Evolutionary conservation across 2,888 invertebrate species (phyloP).

Genomic region (Sarcophaga rosellei): DNA sequence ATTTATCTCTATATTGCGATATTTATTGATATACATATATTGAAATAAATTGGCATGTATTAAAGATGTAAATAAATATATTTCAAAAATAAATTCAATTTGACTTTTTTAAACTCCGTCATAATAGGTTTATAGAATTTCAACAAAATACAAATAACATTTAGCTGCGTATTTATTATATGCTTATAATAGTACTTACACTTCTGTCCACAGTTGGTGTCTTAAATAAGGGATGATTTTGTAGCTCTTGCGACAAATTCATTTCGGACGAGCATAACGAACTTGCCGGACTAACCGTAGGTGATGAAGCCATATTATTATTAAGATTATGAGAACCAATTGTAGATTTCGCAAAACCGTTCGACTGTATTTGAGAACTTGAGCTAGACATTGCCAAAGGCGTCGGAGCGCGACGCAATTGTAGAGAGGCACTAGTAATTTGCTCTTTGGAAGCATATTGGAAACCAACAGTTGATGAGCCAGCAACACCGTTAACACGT

Average conservation of each 20-base stretch:
- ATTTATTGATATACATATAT: neutral
- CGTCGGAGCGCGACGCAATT: constrained; percentile 70
- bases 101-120: constrained; percentile 16
- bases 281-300: constrained; percentile 80
- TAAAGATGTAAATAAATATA: neutral
- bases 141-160: constrained; percentile 54
- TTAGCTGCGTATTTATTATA: neutral
- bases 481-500: constrained; percentile 73
- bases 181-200: constrained; percentile 82
- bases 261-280: constrained; percentile 81
- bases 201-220: constrained; percentile 85
- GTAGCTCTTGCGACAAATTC: constrained; percentile 84
- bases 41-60: neutral
- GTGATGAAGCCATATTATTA: constrained; percentile 79
- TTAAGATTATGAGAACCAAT: constrained; percentile 73
- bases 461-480: constrained; percentile 64
- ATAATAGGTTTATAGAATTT: constrained; percentile 18
- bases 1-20: neutral
- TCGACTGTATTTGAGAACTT: constrained; percentile 78
- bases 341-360: constrained; percentile 75
- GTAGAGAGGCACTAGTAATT: constrained; percentile 72
- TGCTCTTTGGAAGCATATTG: constrained; percentile 70
- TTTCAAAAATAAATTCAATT: no score
- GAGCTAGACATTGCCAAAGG: constrained; percentile 79
- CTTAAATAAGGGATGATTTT: constrained; percentile 82